Conservation (phyloP, 2,888 invertebrate genomes). For the Marronus borbonicus region DNA sequence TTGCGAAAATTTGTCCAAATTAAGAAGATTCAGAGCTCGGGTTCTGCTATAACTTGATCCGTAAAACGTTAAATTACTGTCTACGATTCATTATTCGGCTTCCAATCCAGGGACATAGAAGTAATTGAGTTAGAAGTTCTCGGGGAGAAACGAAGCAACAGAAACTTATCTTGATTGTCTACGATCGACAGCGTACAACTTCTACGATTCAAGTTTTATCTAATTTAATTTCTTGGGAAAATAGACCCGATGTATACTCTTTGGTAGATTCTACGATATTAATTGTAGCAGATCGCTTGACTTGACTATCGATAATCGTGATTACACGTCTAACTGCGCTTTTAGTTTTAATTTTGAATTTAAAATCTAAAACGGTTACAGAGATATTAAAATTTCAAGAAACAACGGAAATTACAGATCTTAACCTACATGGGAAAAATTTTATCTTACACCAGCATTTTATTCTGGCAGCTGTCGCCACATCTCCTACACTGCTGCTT, state of each 20-base stretch:
- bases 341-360: too few relatives aligned
- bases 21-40: not conserved
- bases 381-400: too few relatives aligned
- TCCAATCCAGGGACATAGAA: not conserved
- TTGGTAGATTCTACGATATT: not conserved
- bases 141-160: not conserved
- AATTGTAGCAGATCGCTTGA: not conserved
- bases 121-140: slow-evolving; percentile 38
- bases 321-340: too few relatives aligned
- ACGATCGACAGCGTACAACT: slow-evolving; percentile 22
- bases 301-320: too few relatives aligned
- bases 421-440: too few relatives aligned
- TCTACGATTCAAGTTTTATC: slow-evolving; percentile 32
- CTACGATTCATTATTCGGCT: slow-evolving; percentile 34
- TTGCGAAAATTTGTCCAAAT: slow-evolving; percentile 35
- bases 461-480: too few relatives aligned
- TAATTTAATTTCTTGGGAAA: slow-evolving; percentile 36
- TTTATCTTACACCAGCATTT: too few relatives aligned
- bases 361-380: too few relatives aligned
- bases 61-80: slow-evolving; percentile 30
- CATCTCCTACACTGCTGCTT: too few relatives aligned
- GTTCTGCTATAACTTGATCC: slow-evolving; percentile 4
- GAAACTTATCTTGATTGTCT: slow-evolving; percentile 34
- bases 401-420: too few relatives aligned
- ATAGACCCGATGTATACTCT: slow-evolving; percentile 10